Conservation (phyloP, 2,797 vertebrate species). For the Sebastes variabilis region DNA sequence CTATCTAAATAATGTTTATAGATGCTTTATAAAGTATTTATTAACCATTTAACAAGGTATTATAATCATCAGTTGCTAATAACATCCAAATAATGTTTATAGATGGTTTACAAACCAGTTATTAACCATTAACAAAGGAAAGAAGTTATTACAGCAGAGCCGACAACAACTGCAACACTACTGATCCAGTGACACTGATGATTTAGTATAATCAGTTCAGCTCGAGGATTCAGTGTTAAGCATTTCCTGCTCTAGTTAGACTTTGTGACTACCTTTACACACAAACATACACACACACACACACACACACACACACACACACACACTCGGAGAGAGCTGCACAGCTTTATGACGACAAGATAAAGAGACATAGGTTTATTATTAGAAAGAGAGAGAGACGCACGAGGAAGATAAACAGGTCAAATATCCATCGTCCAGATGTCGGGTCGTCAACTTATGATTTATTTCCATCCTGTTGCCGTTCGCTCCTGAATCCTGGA, state of each 20-base stretch:
- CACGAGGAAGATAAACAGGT: background rate
- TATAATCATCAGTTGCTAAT: too few relatives aligned
- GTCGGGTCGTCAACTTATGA: background rate
- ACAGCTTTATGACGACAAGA: background rate
- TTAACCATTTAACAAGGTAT: too few relatives aligned
- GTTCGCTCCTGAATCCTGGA: constrained; percentile 12
- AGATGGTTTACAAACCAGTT: too few relatives aligned
- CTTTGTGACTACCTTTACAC: background rate
- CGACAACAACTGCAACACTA: background rate
- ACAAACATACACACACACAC: too few relatives aligned
- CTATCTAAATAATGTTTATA: too few relatives aligned
- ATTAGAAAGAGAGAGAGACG: background rate
- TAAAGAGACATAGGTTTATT: constrained; percentile 14
- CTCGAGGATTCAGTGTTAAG: background rate
- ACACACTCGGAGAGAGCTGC: background rate
- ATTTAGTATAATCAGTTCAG: background rate
- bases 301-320: too few relatives aligned
- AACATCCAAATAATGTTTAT: too few relatives aligned
- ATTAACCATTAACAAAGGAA: too few relatives aligned
- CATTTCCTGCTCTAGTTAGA: background rate
- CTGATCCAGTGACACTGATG: background rate
- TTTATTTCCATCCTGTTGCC: background rate
- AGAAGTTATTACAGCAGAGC: background rate
- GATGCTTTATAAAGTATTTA: too few relatives aligned
- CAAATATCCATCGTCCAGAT: constrained; percentile 26